These are phyloP conservation scores for Philypnodon macrostomus DNA, from an alignment of 2,797 vertebrate genomes.

Conservation along the genomic window DNA sequence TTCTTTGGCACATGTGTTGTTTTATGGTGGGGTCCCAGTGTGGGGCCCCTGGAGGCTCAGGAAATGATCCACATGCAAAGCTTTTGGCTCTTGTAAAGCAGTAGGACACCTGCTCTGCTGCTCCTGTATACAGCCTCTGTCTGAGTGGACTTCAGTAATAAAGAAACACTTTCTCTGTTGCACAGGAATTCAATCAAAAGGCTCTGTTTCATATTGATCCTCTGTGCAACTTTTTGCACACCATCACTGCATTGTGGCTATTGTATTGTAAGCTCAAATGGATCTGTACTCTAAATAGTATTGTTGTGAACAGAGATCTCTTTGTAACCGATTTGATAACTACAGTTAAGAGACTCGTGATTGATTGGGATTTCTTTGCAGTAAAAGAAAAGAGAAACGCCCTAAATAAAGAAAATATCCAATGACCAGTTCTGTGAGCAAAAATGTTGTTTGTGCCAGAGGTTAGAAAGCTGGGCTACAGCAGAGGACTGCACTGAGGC, in stretches of 20 bases:
- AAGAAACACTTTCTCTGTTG: conserved; percentile 27
- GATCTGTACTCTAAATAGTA: conserved; percentile 1
- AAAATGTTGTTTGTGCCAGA: no score
- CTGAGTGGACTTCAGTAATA: conserved; percentile 33
- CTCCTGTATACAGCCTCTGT: conserved; percentile 51
- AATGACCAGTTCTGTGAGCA: no score
- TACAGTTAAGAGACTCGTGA: no score
- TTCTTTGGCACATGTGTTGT: conserved; percentile 52
- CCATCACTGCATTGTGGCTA: neutral
- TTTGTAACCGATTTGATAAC: no score
- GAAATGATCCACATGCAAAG: conserved; percentile 73
- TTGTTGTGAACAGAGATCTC: no score
- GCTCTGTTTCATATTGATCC: conserved; percentile 17
- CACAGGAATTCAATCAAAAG: conserved; percentile 8
- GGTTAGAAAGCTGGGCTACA: no score
- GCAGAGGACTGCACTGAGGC: no score
- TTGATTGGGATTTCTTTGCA: no score
- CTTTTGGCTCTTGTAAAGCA: conserved; percentile 71
- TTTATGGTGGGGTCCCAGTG: conserved; percentile 62
- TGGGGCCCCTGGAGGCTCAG: conserved; percentile 57
- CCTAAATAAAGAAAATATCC: no score
- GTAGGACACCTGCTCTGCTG: conserved; percentile 62
- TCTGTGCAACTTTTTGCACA: conserved; percentile 2
- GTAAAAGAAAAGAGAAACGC: no score
- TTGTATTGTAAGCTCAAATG: conserved; percentile 3